Evolutionary conservation across 2,113 vertebrate species (phyloP).

Genomic region (Syrmaticus mikado): DNA sequence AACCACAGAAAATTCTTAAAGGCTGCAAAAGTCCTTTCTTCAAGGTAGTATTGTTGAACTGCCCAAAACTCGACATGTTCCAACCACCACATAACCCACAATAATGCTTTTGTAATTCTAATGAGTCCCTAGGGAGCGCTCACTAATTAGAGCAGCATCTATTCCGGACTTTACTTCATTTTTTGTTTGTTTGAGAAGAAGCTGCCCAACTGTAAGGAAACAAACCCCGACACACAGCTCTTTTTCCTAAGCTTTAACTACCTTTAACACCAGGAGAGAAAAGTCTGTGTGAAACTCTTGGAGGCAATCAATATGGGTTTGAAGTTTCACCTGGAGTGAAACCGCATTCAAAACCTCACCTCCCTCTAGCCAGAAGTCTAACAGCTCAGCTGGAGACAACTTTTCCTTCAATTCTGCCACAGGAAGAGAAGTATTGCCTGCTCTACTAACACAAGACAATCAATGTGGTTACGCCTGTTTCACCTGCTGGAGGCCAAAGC

Average conservation of each 20-base stretch:
- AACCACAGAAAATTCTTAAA: slow-evolving; percentile 53
- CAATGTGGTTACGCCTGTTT: neutral
- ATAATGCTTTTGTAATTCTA: slow-evolving; percentile 62
- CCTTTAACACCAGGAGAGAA: rapidly evolving
- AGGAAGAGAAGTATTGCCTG: neutral
- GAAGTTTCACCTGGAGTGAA: neutral
- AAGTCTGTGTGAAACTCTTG: neutral
- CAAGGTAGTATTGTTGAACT: slow-evolving; percentile 39
- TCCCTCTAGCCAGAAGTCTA: neutral
- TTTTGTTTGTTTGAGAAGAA: neutral
- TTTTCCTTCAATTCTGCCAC: neutral
- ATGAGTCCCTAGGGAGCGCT: slow-evolving; percentile 45
- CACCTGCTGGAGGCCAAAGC: neutral
- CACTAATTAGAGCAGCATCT: slow-evolving; percentile 38
- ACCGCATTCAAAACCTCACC: neutral
- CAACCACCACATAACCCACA: slow-evolving; percentile 1
- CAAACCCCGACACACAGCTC: neutral
- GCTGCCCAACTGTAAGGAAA: neutral
- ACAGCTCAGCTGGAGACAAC: neutral
- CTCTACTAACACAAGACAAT: neutral
- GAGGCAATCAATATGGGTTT: neutral
- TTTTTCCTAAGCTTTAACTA: neutral
- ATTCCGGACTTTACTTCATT: neutral
- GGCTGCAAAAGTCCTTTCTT: slow-evolving; percentile 47
- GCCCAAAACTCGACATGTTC: slow-evolving; percentile 21